A percentile compares a stretch with the other conserved stretches of the same genome.
These are phyloP conservation scores for Neoaliturus tenellus DNA, from an alignment of 2,888 invertebrate genomes.

Conservation along the genomic window DNA sequence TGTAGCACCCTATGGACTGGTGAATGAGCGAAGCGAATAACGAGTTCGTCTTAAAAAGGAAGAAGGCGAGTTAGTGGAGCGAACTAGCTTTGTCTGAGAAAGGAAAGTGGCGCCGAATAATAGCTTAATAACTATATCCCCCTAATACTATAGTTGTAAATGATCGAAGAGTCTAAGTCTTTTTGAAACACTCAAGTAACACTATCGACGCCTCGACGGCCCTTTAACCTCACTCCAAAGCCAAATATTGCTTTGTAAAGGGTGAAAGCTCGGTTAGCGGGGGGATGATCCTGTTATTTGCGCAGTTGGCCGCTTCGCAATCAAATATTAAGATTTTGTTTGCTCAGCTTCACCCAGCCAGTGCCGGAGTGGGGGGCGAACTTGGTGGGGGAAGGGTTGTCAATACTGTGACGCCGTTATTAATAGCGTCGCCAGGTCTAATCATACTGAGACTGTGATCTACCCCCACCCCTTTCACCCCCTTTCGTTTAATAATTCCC, in stretches of 20 bases:
- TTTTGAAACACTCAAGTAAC: too few relatives aligned
- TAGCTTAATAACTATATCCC: too few relatives aligned
- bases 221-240: too few relatives aligned
- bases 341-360: slow-evolving; percentile 2
- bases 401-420: slow-evolving; percentile 25
- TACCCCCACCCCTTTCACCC: background rate
- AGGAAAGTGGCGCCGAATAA: too few relatives aligned
- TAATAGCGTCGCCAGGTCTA: slow-evolving; percentile 27
- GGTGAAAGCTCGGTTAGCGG: background rate
- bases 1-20: too few relatives aligned
- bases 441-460: background rate
- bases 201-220: too few relatives aligned
- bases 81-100: too few relatives aligned
- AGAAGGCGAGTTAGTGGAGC: too few relatives aligned
- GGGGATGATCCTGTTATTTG: slow-evolving; percentile 45
- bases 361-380: background rate
- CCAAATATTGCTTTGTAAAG: background rate
- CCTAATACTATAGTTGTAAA: too few relatives aligned
- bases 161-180: too few relatives aligned
- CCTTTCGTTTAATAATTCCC: slow-evolving; percentile 44
- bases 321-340: slow-evolving; percentile 54
- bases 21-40: too few relatives aligned
- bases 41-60: too few relatives aligned
- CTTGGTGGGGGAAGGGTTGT: slow-evolving; percentile 27
- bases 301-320: slow-evolving; percentile 48